A percentile compares a stretch with the other conserved stretches of the same genome.
Evolutionary conservation across 1,140 invertebrate species (phyloP).

Genomic region (Pachypeltis micranthus): DNA sequence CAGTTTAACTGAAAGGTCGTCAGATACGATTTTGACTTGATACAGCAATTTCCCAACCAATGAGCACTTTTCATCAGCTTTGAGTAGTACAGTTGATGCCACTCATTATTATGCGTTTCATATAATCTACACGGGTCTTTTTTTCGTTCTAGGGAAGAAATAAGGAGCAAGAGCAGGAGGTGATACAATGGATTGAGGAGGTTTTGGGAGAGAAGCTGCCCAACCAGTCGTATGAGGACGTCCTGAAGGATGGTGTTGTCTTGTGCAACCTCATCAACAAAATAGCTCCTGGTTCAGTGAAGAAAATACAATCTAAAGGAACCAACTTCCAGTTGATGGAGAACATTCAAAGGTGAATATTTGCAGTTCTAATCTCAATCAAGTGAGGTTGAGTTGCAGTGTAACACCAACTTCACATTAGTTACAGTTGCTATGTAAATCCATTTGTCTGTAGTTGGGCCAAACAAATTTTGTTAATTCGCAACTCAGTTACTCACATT

Average conservation of each 20-base stretch:
- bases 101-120: too few species aligned
- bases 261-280: constrained; percentile 94
- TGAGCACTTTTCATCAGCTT: too few species aligned
- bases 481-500: too few species aligned
- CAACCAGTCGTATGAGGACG: constrained; percentile 73
- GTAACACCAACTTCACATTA: too few species aligned
- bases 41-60: too few species aligned
- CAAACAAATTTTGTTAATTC: too few species aligned
- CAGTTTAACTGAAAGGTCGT: too few species aligned
- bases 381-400: too few species aligned
- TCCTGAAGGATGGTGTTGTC: constrained; percentile 81
- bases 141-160: constrained; percentile 56
- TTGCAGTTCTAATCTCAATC: background rate
- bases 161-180: constrained; percentile 83
- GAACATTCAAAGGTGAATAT: constrained; percentile 72
- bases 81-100: too few species aligned
- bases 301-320: constrained; percentile 90
- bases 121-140: background rate
- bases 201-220: constrained; percentile 82
- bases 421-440: too few species aligned
- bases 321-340: constrained; percentile 98
- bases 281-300: constrained; percentile 83
- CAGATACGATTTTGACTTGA: too few species aligned
- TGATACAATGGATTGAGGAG: constrained; percentile 78
- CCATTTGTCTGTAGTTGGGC: too few species aligned